These are phyloP conservation scores for Cyprinodon variegatus DNA, from an alignment of 2,113 vertebrate genomes.

Conservation along the genomic window DNA sequence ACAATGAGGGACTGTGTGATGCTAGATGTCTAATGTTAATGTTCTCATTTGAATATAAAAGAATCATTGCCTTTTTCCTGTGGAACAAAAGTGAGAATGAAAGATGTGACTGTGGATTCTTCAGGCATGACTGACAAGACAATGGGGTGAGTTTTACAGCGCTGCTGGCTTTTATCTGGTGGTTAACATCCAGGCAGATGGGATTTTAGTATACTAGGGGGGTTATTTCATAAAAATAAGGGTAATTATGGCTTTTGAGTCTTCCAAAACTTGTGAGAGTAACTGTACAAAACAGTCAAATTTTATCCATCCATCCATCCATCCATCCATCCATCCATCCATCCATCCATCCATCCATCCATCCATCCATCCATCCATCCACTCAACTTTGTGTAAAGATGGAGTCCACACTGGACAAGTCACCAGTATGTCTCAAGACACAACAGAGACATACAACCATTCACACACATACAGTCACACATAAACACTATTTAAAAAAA, in stretches of 20 bases:
- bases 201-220: constrained; percentile 49
- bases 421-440: too few relatives aligned
- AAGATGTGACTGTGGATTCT: constrained; percentile 66
- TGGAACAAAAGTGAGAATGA: constrained; percentile 73
- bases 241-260: constrained; percentile 9
- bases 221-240: constrained; percentile 32
- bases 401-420: too few relatives aligned
- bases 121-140: constrained; percentile 79
- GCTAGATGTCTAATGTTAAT: constrained; percentile 83
- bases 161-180: constrained; percentile 51
- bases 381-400: too few relatives aligned
- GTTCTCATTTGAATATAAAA: constrained; percentile 86
- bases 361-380: too few relatives aligned
- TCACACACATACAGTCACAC: too few relatives aligned
- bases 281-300: not conserved
- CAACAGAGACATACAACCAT: too few relatives aligned
- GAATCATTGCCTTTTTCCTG: constrained; percentile 73
- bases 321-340: too few relatives aligned
- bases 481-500: too few relatives aligned
- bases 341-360: too few relatives aligned
- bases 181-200: constrained; percentile 27
- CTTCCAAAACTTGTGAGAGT: not conserved
- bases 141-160: constrained; percentile 75
- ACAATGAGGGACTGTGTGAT: constrained; percentile 78
- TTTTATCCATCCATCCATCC: too few relatives aligned